Evolutionary conservation across 2,888 invertebrate genomes (phyloP), one percentile per base, ranked within the genome.

Genomic region (Epirrhoe alternata): DNA sequence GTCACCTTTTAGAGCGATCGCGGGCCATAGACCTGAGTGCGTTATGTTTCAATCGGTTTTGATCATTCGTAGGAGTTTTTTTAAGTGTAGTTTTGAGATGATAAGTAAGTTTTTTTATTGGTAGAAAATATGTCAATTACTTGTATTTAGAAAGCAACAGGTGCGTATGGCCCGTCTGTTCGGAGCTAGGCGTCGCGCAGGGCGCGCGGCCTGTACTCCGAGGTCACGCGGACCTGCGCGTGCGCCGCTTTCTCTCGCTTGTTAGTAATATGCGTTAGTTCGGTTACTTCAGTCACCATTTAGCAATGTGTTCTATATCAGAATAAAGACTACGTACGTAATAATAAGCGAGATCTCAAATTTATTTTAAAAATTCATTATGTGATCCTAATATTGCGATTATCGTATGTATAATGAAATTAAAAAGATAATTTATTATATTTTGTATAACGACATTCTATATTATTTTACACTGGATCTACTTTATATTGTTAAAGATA

Each of bases 271-370:
- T 84, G 86, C 87, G 86, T 86, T 92, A 89, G 90, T 88, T 89
- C 79, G 81, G 82, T 87, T 84, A 82, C 85, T 89, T 89, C 89
- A 89, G 86, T 90, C 88, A 89, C 85, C 87, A 89, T 89, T 88
- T 92, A 92, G 90, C 86, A 80, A 87, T 88, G 87, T 89, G 88
- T 90, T 92, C 89, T 90, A 89, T 91, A 91, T 90, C 91, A 92
- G 85, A 89, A 88, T 89, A 91, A 92, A 92, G 92, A 92, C 92
- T 92, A 92, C 90, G 88, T 92, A 92, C 89, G 88, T 92, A 91
- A 89, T 90, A 89, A 89, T 92, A 92, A 93, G 93, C 92, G 91
- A 92, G 93, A 92, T 93, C 93, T 93, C 93, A 93, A 92, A 92
- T 92, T 92, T 92, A 90, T 90, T 91, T 92, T 87, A 90, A 89